phyloP scores from a whole-genome alignment of 2,888 invertebrate species.

The Amorpha juglandis region DNA sequence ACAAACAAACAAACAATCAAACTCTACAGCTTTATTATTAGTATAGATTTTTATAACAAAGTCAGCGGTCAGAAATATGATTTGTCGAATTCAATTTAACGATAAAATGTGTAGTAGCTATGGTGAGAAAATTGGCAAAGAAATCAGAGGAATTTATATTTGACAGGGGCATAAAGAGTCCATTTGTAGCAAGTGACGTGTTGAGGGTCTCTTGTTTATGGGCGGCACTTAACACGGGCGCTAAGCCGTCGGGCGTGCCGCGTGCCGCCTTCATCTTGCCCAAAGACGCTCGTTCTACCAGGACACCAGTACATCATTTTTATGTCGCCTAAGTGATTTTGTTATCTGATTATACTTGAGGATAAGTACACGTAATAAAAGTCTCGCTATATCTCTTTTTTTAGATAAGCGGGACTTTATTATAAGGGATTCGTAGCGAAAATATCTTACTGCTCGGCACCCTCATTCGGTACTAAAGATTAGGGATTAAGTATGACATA shows the following conservation, averaged over 20 bases:
- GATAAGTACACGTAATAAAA: constrained; percentile 57
- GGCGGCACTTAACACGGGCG: constrained; percentile 63
- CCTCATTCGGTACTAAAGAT: constrained; percentile 18
- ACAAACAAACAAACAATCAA: too few relatives aligned
- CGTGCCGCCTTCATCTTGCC: constrained; percentile 36
- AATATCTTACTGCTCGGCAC: constrained; percentile 18
- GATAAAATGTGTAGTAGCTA: constrained; percentile 12
- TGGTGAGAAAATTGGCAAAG: constrained; percentile 41
- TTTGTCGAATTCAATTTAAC: constrained; percentile 23
- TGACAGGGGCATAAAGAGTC: constrained; percentile 65
- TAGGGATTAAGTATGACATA: constrained; percentile 13
- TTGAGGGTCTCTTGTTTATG: constrained; percentile 68
- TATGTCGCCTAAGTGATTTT: constrained; percentile 61
- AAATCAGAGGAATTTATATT: constrained; percentile 57
- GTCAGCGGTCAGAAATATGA: constrained; percentile 23
- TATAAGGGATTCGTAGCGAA: constrained; percentile 31
- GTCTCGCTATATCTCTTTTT: constrained; percentile 37
- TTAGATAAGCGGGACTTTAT: constrained; percentile 38
- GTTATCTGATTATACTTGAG: constrained; percentile 59
- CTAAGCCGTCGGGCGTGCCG: constrained; percentile 51
- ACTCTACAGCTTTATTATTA: too few relatives aligned
- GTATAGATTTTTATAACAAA: constrained; percentile 17
- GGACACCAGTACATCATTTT: constrained; percentile 54
- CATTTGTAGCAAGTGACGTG: constrained; percentile 69
- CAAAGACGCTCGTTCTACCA: constrained; percentile 41